Conservation (phyloP, 2,797 vertebrate genomes). For the Microcaecilia unicolor region DNA sequence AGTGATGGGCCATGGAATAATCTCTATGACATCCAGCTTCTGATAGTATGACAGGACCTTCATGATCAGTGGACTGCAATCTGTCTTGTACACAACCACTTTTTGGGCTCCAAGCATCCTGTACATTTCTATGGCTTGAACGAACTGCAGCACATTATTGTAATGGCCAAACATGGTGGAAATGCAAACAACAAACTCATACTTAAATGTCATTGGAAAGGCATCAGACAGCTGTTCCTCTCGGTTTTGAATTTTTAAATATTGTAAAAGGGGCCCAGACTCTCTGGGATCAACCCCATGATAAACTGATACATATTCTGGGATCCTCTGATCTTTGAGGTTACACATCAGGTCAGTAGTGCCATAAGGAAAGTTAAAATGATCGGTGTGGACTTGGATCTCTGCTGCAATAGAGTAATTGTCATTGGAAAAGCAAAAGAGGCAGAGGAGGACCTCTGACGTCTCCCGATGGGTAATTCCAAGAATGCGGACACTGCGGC, state of each 20-base stretch:
- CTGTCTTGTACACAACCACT: constrained; percentile 7
- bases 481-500: not conserved
- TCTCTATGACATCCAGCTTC: not conserved
- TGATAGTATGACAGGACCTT: not conserved
- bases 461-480: constrained; percentile 1
- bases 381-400: constrained; percentile 1
- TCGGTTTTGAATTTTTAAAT: not conserved
- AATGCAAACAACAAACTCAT: not conserved
- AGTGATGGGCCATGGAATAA: constrained; percentile 10
- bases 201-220: not conserved
- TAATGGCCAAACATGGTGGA: constrained; percentile 3
- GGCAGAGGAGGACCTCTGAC: not conserved
- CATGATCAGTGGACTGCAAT: not conserved
- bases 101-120: constrained; percentile 5
- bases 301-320: not conserved
- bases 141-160: constrained; percentile 4
- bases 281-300: not conserved
- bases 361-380: constrained; percentile 5
- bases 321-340: not conserved
- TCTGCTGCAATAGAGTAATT: not conserved
- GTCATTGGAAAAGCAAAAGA: not conserved
- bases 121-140: constrained; percentile 15
- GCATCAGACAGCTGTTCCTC: not conserved
- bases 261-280: no score
- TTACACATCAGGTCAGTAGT: constrained; percentile 2